These are phyloP conservation scores for Machaerirhynchus nigripectus DNA, from an alignment of 2,113 vertebrate genomes.

Conservation along the genomic window DNA sequence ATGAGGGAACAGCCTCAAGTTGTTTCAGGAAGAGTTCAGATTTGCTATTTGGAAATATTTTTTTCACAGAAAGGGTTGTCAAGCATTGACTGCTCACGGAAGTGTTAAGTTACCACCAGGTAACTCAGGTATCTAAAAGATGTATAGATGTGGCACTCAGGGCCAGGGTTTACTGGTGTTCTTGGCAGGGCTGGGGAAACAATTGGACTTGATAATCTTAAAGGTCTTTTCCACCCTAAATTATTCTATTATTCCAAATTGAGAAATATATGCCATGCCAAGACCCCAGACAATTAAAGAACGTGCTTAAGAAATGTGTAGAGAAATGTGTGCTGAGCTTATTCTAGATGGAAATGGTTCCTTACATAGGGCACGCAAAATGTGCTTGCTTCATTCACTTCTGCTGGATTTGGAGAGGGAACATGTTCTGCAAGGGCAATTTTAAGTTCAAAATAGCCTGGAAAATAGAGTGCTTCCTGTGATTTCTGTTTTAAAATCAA, in stretches of 20 bases:
- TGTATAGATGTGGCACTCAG: accelerated
- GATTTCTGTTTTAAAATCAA: neutral
- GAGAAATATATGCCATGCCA: neutral
- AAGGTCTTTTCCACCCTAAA: neutral
- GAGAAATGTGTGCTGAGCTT: neutral
- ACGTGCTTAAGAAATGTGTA: neutral
- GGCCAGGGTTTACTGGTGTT: neutral
- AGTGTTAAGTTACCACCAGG: neutral
- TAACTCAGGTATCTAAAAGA: neutral
- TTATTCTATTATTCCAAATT: neutral
- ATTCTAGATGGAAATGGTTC: neutral
- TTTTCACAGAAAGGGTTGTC: neutral
- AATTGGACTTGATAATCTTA: neutral
- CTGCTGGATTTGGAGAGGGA: neutral
- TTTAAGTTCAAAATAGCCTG: neutral
- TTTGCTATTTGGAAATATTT: neutral
- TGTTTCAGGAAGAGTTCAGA: neutral
- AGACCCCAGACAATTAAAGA: neutral
- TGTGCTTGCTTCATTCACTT: neutral
- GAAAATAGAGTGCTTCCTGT: neutral
- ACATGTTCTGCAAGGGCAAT: neutral
- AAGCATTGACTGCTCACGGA: neutral
- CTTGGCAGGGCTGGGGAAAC: neutral
- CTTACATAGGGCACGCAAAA: neutral
- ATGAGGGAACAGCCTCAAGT: neutral